Base-by-base conservation (phyloP, 2,113 vertebrate species). In the Nestor notabilis region DNA sequence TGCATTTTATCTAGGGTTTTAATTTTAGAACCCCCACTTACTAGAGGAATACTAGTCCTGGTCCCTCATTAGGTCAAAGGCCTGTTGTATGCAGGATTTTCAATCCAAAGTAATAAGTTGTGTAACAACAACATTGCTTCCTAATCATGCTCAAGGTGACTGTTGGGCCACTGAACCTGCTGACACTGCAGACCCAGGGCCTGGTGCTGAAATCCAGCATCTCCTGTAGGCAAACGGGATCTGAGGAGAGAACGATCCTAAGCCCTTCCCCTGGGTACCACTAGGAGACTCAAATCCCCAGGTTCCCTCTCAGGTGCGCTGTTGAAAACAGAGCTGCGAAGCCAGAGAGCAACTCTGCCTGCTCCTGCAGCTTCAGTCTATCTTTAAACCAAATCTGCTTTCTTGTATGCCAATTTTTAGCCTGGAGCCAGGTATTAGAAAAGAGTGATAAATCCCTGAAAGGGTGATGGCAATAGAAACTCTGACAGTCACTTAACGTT, bases 401-500 rank as follows among this genome's bases (percentile, higher is more conserved):
- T 90, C 95, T 93, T 83, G 87, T 88, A 95, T 86, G 93, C 96
- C 97, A 95, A 82, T 97, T 95, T 94, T 97, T 97, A 97, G 97
- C 97, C 96, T 63, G 58, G 81, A 98, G 97, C 95, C 89, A 96
- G 94, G 96, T 95, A 97, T 97, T 93, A 97, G 93, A 96, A 96
- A 89, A 94, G 95, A 98, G 94, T 92, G 95, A 97, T 98, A 98
- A 98, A 97, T 97, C 97, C 98, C 93, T 96, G 97, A 79, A 96
- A 97, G 75, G 93, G 92, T 80, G 93, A 96, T 90, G 93, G 81
- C 96, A 95, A 75, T 43, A 96, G 97, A 91, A 97, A 96, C 39
- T 78, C 95, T 97, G 97, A 97, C 96, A 96, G 98, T 97, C 96
- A 92, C 65, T 93, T 89, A 97, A 83, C 94, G 91, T 58, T 49